Percentiles rank a stretch among this genome's conserved stretches.
phyloP scores from a whole-genome alignment of 2,888 invertebrate genomes.

The Eilema caniola region DNA sequence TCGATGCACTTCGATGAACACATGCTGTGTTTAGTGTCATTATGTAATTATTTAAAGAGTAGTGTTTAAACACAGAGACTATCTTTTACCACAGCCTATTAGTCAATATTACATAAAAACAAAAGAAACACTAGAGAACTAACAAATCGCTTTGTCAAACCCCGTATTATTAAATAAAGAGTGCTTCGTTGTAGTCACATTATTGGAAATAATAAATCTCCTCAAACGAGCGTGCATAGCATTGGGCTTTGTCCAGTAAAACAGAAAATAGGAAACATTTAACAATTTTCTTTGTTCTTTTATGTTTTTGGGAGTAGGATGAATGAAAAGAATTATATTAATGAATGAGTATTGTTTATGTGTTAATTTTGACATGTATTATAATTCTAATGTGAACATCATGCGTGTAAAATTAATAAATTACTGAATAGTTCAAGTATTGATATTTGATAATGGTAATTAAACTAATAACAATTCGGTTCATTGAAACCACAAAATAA shows the following conservation, averaged over 20 bases:
- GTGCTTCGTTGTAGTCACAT: constrained; percentile 5
- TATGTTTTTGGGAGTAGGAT: constrained; percentile 9
- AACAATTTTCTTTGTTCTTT: constrained; percentile 24
- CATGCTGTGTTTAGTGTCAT: too few species aligned
- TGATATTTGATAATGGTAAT: too few species aligned
- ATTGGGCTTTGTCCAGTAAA: constrained; percentile 15
- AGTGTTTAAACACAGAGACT: too few species aligned
- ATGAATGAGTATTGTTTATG: neutral
- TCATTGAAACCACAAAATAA: neutral
- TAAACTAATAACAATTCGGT: too few species aligned
- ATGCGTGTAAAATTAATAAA: neutral
- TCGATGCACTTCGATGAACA: too few species aligned
- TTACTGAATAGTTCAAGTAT: too few species aligned
- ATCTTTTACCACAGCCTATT: too few species aligned
- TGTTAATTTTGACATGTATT: neutral
- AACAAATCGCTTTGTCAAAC: constrained; percentile 4
- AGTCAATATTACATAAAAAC: neutral
- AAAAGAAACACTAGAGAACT: neutral
- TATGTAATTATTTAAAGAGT: too few species aligned
- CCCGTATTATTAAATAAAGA: constrained; percentile 6
- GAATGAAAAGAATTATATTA: constrained; percentile 10
- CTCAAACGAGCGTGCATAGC: constrained; percentile 9
- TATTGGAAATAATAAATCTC: constrained; percentile 27
- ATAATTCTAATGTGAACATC: too few species aligned
- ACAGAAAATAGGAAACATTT: constrained; percentile 24